Percentiles rank a stretch among this genome's conserved stretches.
phyloP scores from a whole-genome alignment of 1,140 invertebrate genomes.

The Zaprionus africanus region DNA sequence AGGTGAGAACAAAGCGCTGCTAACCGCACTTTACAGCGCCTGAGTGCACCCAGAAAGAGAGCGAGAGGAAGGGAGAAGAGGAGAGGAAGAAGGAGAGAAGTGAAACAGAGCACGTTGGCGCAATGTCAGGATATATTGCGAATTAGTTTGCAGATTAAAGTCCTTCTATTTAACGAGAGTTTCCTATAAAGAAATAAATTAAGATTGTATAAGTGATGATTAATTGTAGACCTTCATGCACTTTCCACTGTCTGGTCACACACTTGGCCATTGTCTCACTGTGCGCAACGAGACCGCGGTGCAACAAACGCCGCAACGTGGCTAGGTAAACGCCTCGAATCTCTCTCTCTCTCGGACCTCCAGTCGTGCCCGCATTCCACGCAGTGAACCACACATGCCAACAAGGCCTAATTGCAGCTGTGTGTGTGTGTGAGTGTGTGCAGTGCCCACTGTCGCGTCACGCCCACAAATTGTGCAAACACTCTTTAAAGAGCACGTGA shows the following conservation, averaged over 20 bases:
- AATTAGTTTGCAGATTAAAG: slow-evolving; percentile 12
- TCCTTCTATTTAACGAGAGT: not conserved
- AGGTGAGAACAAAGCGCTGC: slow-evolving; percentile 76
- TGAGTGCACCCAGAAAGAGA: slow-evolving; percentile 21
- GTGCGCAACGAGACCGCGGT: slow-evolving; percentile 33
- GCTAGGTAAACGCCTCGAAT: slow-evolving; percentile 7
- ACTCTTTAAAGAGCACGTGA: slow-evolving; percentile 45
- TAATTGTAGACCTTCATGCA: not conserved
- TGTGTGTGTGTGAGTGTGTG: slow-evolving; percentile 5
- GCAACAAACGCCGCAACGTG: slow-evolving; percentile 36
- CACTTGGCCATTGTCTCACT: slow-evolving; percentile 14
- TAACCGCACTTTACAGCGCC: slow-evolving; percentile 46
- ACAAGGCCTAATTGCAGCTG: slow-evolving; percentile 69
- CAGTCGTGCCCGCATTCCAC: not conserved
- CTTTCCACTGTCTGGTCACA: slow-evolving; percentile 7
- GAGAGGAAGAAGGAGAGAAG: not conserved
- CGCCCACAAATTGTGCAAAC: slow-evolving; percentile 68
- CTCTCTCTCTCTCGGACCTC: not conserved
- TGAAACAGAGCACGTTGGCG: not conserved
- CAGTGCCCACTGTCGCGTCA: slow-evolving; percentile 24
- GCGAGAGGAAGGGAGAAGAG: slow-evolving; percentile 2
- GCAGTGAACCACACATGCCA: slow-evolving; percentile 28
- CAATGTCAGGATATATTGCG: slow-evolving; percentile 1
- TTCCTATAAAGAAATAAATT: not conserved
- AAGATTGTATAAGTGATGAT: not conserved